Evolutionary conservation across 2,888 invertebrate genomes (phyloP), one percentile per base, ranked within the genome.

Genomic region (Cephus sareptanus): DNA sequence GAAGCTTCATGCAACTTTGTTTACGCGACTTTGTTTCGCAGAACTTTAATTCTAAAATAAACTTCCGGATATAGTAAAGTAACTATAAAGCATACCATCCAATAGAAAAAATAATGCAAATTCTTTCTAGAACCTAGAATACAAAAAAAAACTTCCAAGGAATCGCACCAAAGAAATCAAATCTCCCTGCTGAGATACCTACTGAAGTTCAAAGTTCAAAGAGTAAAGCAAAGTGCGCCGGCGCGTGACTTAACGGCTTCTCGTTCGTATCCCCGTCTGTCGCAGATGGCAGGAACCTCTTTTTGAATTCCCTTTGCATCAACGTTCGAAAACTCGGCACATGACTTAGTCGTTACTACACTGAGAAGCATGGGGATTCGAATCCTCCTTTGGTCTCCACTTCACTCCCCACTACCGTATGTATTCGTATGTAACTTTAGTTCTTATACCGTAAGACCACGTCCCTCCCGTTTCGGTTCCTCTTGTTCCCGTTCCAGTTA

Each of bases 281-380:
- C 70, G 70, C 70, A 70, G 70, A 70, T 30, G 70, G 70, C 15
- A 30, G 33, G 75, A 75, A 74, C 75, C 76, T 70, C 70, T 33
- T 70, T 70, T 33, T 70, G 23, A 15, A 75, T 78, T 78, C 73
- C 69, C 70, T 70, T 70, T 70, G 70, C 70, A 70, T 70, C 33
- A 30, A 33, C 70, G 30, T 70, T 74, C 40, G 75, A 78, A 74
- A 71, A 76, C 78, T 82, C 83, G 81, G 84, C 86, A 84, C 84
- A 87, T 89, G 85, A 85, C 82, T 87, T 83, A 81, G 86, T 87
- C 88, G 84, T 89, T 89, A 88, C 84, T 74, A 74, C 74, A 77
- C 76, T 75, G 15, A 11, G 31, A 56, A 33, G 9, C 40, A 4
- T 15, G 13, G 40, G 40, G 40, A 40, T 40, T 40, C 40, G 40